Evolutionary conservation across 1,140 invertebrate species (phyloP), one percentile per base, ranked within the genome.

Genomic region (Frieseomelitta varia): DNA sequence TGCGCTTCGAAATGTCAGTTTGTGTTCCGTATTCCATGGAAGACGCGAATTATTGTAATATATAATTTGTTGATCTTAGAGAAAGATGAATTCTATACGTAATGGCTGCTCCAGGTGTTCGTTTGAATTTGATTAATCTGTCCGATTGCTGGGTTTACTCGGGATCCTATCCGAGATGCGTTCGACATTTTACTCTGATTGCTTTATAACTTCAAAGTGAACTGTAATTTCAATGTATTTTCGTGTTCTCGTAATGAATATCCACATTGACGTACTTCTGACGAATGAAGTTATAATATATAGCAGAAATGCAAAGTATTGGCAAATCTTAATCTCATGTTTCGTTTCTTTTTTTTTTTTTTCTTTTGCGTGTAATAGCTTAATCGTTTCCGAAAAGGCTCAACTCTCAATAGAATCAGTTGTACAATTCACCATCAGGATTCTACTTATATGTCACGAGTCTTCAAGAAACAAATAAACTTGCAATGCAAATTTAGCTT

Each of bases 121-220:
- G 19, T 63, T 63, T 21, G 58, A 34, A 24, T 34, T 19, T 58
- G 55, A 34, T 74, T 30, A 56, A 58, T 58, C 69, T 65, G 6
- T 21, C 34, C 67, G n/a, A 34, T 68, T 39, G 65, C 68, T 17
- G 6, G 81, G 2, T 82, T 79, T 77, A 72, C 82, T 58, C 88
- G 83, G 80, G 85, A 90, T 88, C 39, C 39, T 91, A 88, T 12
- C n/a, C 58, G 11, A 61, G 24, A 61, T 14, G 58, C 58, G 14
- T 61, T 61, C 58, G 58, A 61, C 58, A 4, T 61, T 61, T 12
- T 61, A 61, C n/a, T 61, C 24, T 24, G n/a, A 61, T 61, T 61
- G 58, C 21, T 61, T n/a, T 61, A 61, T 61, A 39, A 61, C 58
- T 61, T 12, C 58, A 39, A 39, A 8, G 58, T 61, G 58, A 1